Conservation (phyloP, 2,797 vertebrate genomes). For the Sebastes minor region DNA sequence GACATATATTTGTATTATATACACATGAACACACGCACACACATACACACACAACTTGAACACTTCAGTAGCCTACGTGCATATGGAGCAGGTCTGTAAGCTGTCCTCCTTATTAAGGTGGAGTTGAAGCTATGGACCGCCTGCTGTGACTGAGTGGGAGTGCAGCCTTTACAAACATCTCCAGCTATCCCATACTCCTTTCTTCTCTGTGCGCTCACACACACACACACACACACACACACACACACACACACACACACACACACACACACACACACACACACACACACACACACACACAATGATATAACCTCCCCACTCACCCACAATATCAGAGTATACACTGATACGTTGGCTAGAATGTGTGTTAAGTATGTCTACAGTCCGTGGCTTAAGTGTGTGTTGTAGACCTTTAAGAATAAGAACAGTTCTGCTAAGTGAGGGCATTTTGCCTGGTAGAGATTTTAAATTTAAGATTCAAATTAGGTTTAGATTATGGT, state of each 20-base stretch:
- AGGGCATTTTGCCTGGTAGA: background rate
- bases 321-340: background rate
- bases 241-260: no score
- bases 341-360: background rate
- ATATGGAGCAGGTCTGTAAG: conserved; percentile 22
- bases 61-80: background rate
- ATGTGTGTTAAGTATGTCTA: background rate
- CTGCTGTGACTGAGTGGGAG: conserved; percentile 48
- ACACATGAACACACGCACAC: background rate
- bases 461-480: background rate
- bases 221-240: background rate
- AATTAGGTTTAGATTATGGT: background rate
- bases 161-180: conserved; percentile 34
- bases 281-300: no score
- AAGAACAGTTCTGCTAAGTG: background rate
- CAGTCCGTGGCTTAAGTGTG: background rate
- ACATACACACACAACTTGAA: background rate
- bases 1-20: background rate
- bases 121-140: conserved; percentile 28
- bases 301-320: no score
- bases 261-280: no score
- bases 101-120: conserved; percentile 31
- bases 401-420: background rate
- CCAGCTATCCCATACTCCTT: conserved; percentile 20
- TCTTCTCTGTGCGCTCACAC: conserved; percentile 26